Conservation (phyloP, 2,113 vertebrate species). For the Talpa occidentalis region DNA sequence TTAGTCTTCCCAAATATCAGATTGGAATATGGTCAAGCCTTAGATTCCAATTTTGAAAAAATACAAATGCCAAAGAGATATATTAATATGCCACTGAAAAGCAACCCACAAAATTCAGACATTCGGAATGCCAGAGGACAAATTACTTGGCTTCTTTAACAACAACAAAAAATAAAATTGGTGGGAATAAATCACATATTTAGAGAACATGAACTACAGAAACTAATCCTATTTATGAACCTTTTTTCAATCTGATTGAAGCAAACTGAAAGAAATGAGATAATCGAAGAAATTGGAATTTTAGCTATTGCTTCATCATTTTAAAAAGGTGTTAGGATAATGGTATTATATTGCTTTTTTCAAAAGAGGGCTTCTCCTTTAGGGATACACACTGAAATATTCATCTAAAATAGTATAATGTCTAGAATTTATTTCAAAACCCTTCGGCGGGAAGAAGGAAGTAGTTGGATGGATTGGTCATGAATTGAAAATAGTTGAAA, state of each 20-base stretch:
- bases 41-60: neutral
- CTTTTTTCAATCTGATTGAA: neutral
- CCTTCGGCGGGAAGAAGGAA: neutral
- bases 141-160: neutral
- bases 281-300: neutral
- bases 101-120: neutral
- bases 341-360: neutral
- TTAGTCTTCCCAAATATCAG: neutral
- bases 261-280: neutral
- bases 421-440: neutral
- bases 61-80: neutral
- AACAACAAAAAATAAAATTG: neutral
- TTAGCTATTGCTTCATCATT: neutral
- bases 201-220: neutral
- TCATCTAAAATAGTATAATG: neutral
- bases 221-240: neutral
- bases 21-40: neutral
- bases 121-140: neutral
- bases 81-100: neutral
- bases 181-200: neutral
- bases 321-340: neutral
- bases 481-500: neutral
- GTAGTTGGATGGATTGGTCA: neutral
- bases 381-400: neutral
- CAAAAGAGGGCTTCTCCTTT: neutral